A percentile compares a stretch with the other conserved stretches of the same genome.
Evolutionary conservation across 92 coral and sea anemone species (phyloP).

Genomic region (Heliopora coerulea): DNA sequence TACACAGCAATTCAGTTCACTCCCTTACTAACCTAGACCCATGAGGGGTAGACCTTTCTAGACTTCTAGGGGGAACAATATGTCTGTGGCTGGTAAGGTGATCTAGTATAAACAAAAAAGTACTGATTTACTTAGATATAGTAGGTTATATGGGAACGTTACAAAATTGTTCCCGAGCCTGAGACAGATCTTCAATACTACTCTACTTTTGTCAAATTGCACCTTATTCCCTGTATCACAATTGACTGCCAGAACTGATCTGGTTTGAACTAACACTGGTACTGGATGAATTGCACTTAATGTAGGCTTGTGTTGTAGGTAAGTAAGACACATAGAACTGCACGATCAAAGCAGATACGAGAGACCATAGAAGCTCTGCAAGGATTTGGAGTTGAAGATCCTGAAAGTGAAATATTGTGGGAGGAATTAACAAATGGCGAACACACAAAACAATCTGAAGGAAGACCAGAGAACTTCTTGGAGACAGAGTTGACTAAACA

Average conservation of each 20-base stretch:
- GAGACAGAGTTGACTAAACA: slow-evolving; percentile 56
- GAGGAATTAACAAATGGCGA: slow-evolving; percentile 44
- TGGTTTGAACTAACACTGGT: too few species aligned
- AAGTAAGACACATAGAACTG: slow-evolving; percentile 66
- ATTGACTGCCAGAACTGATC: too few species aligned
- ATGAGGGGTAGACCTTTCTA: too few species aligned
- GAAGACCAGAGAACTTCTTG: slow-evolving; percentile 55
- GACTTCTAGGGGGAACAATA: too few species aligned
- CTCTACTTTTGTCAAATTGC: neutral
- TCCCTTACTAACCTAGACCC: too few species aligned
- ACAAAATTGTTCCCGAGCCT: too few species aligned
- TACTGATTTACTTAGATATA: too few species aligned
- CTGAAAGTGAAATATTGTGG: slow-evolving; percentile 30
- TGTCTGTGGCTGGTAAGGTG: too few species aligned
- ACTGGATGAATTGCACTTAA: neutral
- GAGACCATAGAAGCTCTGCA: slow-evolving; percentile 72
- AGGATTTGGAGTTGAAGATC: slow-evolving; percentile 53
- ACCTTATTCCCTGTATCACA: neutral
- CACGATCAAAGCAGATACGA: slow-evolving; percentile 70
- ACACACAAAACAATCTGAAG: slow-evolving; percentile 50
- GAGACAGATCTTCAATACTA: too few species aligned
- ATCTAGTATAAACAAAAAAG: too few species aligned
- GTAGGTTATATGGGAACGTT: too few species aligned
- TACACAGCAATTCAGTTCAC: too few species aligned
- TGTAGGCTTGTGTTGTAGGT: slow-evolving; percentile 50